Evolutionary conservation across 92 coral and sea anemone genomes (phyloP).

Genomic region (Metridium senile): DNA sequence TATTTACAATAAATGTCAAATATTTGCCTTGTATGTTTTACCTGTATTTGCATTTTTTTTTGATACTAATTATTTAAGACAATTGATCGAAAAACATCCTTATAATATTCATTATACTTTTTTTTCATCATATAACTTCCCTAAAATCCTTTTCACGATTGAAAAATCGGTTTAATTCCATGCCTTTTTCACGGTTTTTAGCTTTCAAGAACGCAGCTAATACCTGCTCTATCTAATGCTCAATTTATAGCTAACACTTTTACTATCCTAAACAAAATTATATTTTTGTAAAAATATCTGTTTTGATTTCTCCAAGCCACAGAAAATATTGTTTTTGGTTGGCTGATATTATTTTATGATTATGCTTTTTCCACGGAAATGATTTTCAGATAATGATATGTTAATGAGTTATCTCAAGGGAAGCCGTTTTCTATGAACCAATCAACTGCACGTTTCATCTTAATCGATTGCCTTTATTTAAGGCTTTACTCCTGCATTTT

Average conservation of each 20-base stretch:
- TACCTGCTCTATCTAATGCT: not conserved
- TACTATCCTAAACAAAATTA: too few species aligned
- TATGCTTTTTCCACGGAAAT: conserved; percentile 2
- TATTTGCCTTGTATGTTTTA: not conserved
- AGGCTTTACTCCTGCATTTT: not conserved
- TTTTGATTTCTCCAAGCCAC: not conserved
- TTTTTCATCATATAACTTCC: not conserved
- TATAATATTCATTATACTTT: not conserved
- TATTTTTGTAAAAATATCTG: not conserved
- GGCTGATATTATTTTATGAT: not conserved
- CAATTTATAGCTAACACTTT: too few species aligned
- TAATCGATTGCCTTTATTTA: not conserved
- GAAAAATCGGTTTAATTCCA: not conserved
- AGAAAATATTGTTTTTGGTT: too few species aligned
- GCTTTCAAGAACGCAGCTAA: not conserved
- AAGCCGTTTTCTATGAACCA: conserved; percentile 4
- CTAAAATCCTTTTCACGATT: not conserved
- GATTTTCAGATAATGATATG: conserved; percentile 11
- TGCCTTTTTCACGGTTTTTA: not conserved
- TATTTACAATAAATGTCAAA: conserved; percentile 8
- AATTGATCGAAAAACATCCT: not conserved
- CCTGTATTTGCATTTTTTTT: not conserved
- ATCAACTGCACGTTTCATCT: not conserved
- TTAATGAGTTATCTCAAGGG: conserved; percentile 16
- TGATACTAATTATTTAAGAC: not conserved